Evolutionary conservation across 1,140 invertebrate genomes (phyloP), one percentile per base, ranked within the genome.

Genomic region (Drosophila mauritiana): DNA sequence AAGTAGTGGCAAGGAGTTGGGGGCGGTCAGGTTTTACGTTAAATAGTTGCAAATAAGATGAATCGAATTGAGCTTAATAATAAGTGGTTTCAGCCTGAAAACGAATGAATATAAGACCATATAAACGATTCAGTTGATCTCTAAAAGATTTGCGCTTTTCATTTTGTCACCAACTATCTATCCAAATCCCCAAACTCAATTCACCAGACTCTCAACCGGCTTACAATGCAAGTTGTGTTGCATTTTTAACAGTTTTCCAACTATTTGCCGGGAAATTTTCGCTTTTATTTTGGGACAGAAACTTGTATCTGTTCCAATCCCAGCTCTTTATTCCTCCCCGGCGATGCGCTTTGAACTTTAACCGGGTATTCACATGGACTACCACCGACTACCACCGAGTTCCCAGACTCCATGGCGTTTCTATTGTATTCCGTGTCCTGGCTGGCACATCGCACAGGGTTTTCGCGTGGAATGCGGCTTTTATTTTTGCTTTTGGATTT

Each of bases 341-440:
- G 51, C 25, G 72, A 42, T 52, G 73, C 22, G 59, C 73, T 76
- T 45, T 76, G 73, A 76, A 76, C 73, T 76, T 76, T 76, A 49
- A 51, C 52, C 67, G 42, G 55, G 48, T 72, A 57, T 70, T 70
- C 65, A 57, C 67, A 57, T 72, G 52, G 42, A 75, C 73, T 36
- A 22, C 20, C 20, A 22, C 20, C 20, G 62, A 45, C 46, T 76
- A 55, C 53, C 42, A 20, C 22, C 22, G 11, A 58, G 48, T 17
- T 11, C 59, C 12, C 25, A 2, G 10, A 4, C 52, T 20, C 15
- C 40, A n/a, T 51, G 55, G 13, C 31, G 59, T 17, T 39, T 39
- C 57, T 20, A 67, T 75, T 75, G 61, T 75, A 25, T 15, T 27
- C 36, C 15, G 46, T 65, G 46, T 68, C 27, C 64, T 40, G 63